Conservation (phyloP, 2,797 vertebrate species). For the Aviceda leuphotes region DNA sequence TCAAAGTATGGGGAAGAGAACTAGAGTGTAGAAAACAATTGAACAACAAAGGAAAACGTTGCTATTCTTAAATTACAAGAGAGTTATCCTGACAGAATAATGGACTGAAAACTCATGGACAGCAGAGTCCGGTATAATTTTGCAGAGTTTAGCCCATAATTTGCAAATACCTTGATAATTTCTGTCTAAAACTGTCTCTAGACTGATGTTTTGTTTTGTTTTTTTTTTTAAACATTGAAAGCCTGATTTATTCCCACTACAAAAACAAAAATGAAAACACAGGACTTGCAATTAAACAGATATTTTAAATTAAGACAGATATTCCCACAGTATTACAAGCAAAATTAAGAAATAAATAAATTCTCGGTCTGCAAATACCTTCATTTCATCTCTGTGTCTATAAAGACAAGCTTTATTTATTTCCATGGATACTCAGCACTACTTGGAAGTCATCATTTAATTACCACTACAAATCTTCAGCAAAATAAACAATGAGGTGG, state of each 20-base stretch:
- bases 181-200: not conserved
- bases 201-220: not conserved
- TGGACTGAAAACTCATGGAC: not conserved
- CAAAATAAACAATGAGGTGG: not conserved
- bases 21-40: not conserved
- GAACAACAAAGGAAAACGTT: not conserved
- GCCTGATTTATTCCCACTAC: not conserved
- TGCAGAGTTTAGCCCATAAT: not conserved
- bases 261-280: not conserved
- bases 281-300: not conserved
- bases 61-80: not conserved
- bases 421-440: not conserved
- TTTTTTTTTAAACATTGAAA: not conserved
- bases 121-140: not conserved
- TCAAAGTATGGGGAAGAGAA: not conserved
- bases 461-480: constrained; percentile 29
- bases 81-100: not conserved
- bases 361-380: not conserved
- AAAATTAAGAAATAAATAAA: not conserved
- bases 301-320: constrained; percentile 34
- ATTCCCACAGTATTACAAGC: not conserved
- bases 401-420: constrained; percentile 20
- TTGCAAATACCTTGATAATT: not conserved
- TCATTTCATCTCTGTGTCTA: not conserved
- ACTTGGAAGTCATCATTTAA: constrained; percentile 24